Evolutionary conservation across 2,888 invertebrate genomes (phyloP).

Genomic region (Elmis aenea): DNA sequence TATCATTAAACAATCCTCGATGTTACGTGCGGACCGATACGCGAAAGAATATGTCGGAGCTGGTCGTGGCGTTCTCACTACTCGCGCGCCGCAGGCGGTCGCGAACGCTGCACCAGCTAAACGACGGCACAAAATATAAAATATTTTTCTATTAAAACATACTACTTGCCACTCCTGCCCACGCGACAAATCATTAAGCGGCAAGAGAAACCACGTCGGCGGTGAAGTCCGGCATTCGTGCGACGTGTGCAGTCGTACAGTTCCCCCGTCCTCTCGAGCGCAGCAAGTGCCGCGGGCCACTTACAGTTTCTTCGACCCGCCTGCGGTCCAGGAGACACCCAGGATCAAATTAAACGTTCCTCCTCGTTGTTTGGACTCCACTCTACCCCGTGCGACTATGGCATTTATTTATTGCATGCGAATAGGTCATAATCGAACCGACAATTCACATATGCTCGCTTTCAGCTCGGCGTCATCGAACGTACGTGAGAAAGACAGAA

Average conservation of each 20-base stretch:
- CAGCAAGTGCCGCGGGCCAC: conserved; percentile 21
- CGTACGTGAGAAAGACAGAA: conserved; percentile 19
- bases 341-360: conserved; percentile 5
- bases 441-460: conserved; percentile 20
- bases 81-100: conserved; percentile 9
- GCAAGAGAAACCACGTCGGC: conserved; percentile 29
- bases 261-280: conserved; percentile 24
- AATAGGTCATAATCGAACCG: conserved; percentile 7
- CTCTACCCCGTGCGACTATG: conserved; percentile 7
- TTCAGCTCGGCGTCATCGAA: conserved; percentile 15
- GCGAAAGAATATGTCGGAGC: background rate
- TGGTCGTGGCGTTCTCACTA: conserved; percentile 10
- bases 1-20: too few relatives aligned
- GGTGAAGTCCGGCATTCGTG: conserved; percentile 23
- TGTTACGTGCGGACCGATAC: background rate
- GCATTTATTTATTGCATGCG: conserved; percentile 4
- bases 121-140: conserved; percentile 18
- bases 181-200: conserved; percentile 29
- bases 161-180: conserved; percentile 25
- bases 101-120: conserved; percentile 9
- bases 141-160: conserved; percentile 24
- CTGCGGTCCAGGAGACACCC: conserved; percentile 11
- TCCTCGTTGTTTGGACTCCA: conserved; percentile 11
- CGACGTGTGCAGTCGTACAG: conserved; percentile 25
- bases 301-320: conserved; percentile 15